Conservation (phyloP, 2,888 invertebrate species). For the Sphaeridia pumilis region DNA sequence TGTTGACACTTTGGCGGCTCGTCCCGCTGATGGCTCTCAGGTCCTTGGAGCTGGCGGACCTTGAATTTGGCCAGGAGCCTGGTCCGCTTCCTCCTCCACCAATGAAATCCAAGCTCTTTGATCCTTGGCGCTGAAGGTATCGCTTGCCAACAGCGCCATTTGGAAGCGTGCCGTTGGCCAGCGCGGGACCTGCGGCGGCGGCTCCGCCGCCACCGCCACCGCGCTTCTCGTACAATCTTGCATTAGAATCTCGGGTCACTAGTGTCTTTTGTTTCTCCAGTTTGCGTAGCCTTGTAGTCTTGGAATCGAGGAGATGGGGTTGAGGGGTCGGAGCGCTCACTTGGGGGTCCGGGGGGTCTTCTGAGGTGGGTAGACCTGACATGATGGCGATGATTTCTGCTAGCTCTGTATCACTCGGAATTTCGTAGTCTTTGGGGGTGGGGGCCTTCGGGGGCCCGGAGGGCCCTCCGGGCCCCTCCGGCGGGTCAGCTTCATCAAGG, state of each 20-base stretch:
- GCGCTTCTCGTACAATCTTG: conserved; percentile 7
- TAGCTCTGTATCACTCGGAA: conserved; percentile 15
- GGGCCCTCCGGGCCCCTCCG: background rate
- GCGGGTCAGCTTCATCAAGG: background rate
- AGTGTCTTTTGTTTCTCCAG: background rate
- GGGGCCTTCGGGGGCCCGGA: background rate
- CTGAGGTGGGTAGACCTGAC: conserved; percentile 11
- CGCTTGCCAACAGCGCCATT: background rate
- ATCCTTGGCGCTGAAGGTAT: conserved; percentile 7
- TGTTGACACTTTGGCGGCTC: background rate
- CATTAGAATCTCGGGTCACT: background rate
- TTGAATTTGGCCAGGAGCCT: background rate
- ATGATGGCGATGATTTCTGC: conserved; percentile 16
- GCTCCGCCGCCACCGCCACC: background rate
- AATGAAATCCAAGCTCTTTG: conserved; percentile 9
- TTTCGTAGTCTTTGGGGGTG: conserved; percentile 2
- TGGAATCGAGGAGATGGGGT: background rate
- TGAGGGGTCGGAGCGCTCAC: too few species aligned
- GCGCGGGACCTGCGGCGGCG: background rate
- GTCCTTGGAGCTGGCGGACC: background rate
- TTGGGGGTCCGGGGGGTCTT: too few species aligned
- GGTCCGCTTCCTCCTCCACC: background rate
- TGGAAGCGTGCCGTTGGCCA: conserved; percentile 4
- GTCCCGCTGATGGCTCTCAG: background rate
- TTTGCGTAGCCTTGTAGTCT: background rate